A percentile compares a stretch with the other conserved stretches of the same genome.
Conservation (phyloP, 2,888 invertebrate species). For the Callimorpha dominula region DNA sequence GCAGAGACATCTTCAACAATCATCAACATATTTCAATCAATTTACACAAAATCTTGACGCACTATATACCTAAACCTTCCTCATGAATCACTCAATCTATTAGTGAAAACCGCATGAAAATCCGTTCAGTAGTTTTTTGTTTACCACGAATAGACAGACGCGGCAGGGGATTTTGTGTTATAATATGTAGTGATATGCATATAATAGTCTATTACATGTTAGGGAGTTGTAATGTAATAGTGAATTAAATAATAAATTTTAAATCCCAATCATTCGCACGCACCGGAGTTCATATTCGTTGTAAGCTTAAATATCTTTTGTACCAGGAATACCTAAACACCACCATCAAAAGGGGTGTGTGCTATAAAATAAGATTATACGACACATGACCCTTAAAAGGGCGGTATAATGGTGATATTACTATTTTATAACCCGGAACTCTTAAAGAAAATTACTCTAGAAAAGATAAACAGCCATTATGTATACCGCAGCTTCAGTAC, state of each 20-base stretch:
- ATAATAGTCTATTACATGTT: background rate
- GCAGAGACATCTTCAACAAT: too few species aligned
- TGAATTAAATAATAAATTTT: background rate
- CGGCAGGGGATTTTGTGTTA: too few species aligned
- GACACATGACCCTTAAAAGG: conserved; percentile 50
- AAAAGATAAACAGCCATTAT: conserved; percentile 41
- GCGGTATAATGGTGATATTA: conserved; percentile 52
- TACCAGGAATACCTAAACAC: conserved; percentile 28
- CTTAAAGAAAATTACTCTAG: conserved; percentile 43
- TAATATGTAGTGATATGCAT: too few species aligned
- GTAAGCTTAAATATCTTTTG: conserved; percentile 20
- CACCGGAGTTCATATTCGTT: background rate
- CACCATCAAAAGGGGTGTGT: conserved; percentile 47
- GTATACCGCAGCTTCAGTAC: conserved; percentile 24
- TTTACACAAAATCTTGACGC: too few species aligned
- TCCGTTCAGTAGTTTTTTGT: too few species aligned
- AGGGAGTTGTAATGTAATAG: background rate
- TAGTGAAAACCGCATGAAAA: too few species aligned
- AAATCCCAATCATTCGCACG: background rate
- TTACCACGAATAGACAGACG: too few species aligned
- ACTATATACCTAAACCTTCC: too few species aligned
- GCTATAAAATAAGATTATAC: conserved; percentile 55
- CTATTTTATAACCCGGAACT: conserved; percentile 54
- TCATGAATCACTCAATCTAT: too few species aligned
- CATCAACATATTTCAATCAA: too few species aligned